Base-by-base conservation (phyloP, 2,888 invertebrate species). In the Eristalinus aeneus region DNA sequence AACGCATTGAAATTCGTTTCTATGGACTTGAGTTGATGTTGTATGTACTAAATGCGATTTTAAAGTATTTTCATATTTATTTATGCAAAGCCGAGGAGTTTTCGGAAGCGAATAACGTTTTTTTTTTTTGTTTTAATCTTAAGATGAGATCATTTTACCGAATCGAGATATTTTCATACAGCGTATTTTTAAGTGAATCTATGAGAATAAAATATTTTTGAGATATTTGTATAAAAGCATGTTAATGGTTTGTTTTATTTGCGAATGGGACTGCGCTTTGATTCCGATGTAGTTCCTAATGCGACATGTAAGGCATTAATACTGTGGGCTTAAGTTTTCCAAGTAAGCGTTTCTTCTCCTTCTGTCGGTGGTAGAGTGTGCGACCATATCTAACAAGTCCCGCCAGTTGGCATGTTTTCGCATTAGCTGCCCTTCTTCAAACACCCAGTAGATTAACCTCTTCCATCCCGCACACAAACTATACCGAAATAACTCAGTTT, bases 41-140 rank as follows among this genome's bases (percentile, higher is more conserved):
- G 71, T 75, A 63, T 84, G 71, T 75, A 79, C 75, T 71, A 71
- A 78, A 78, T 71, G 61, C 74, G 71, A 54, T 61, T 68, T 67
- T 63, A 63, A 68, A 58, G 75, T 81, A 75, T 85, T 81, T 75
- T 81, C 75, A 76, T 85, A 85, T 81, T 85, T 85, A 85, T 85
- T 85, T 73, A 73, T 81, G 73, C 68, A 68, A 75, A 85, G 71
- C 84, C 31, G 75, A 16, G 16, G 46, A 76, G 71, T 80, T 80
- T 77, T 80, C 61, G 68, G 61, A 73, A 61, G 68, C 65, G 68
- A 69, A 31, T 10, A 32, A 72, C 2, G 16, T 46, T 12, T 39
- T n/a, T 46, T n/a, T 46, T 64, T 22, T 60, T 53, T 71, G 61
- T 71, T 34, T 56, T 69, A 53, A 39, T 11, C 10, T 34, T 80